Conservation (phyloP, 1,140 invertebrate genomes). For the Phortica variegata region DNA sequence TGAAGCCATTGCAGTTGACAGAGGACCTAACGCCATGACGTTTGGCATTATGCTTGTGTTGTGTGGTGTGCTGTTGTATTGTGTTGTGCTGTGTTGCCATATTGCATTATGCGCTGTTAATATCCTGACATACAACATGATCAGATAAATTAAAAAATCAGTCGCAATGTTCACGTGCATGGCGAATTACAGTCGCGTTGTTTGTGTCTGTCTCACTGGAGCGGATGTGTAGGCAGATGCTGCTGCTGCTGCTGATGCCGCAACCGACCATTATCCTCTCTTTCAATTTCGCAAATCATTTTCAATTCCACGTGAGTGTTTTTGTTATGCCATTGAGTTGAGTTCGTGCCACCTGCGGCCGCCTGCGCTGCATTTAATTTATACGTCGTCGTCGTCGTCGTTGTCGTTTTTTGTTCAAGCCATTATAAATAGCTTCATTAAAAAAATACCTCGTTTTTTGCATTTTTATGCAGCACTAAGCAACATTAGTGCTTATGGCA, state of each 20-base stretch:
- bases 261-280: too few relatives aligned
- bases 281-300: too few relatives aligned
- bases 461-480: too few relatives aligned
- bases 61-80: neutral
- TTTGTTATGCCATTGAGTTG: too few relatives aligned
- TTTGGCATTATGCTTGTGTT: conserved; percentile 13
- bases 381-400: too few relatives aligned
- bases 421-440: too few relatives aligned
- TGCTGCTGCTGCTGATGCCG: neutral
- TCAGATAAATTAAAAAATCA: conserved; percentile 53
- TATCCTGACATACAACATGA: conserved; percentile 41
- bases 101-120: conserved; percentile 23
- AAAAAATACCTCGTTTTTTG: too few relatives aligned
- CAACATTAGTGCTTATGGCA: too few relatives aligned
- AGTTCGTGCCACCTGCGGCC: too few relatives aligned
- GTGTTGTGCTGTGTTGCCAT: neutral
- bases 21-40: conserved; percentile 8
- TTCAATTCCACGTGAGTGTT: too few relatives aligned
- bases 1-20: conserved; percentile 9
- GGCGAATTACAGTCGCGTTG: conserved; percentile 11
- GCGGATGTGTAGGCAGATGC: neutral
- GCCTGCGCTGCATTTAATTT: too few relatives aligned
- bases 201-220: conserved; percentile 16
- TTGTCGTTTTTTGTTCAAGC: too few relatives aligned
- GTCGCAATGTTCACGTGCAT: conserved; percentile 3